Evolutionary conservation across 2,113 vertebrate genomes (phyloP), one percentile per base, ranked within the genome.

Genomic region (Xenus cinereus): DNA sequence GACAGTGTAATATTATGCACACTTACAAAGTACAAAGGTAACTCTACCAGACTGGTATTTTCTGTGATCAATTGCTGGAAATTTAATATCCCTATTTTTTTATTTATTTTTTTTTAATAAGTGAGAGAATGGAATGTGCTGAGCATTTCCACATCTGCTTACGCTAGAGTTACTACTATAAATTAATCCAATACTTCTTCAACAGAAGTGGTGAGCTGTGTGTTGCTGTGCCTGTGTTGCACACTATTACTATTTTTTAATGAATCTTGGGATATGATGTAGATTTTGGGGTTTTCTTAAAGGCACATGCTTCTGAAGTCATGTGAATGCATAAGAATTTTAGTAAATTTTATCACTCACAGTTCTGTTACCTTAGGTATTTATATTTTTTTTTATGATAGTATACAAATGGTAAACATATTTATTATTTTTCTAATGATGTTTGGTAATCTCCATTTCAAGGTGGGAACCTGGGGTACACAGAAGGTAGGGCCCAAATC

Each of bases 91-190:
- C 37, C 37, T 56, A 17, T 56, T 48, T 21, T 32, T 14, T 60
- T 18, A 41, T 41, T 41, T 41, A 41, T 84, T 53, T 77, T 51
- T 72, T 67, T 27, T 8, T 3, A 59, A 11, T 90, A 35, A 89
- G 28, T 43, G 27, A 77, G 28, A 73, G 27, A 84, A 79, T 77
- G 57, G 74, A 95, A 94, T 74, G 54, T 63, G n/a, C 27, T 95
- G 79, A 96, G 72, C 93, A 73, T 62, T 97, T 96, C 85, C 90
- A 95, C 77, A 93, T 75, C 48, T 59, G 26, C 54, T 87, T 82
- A 72, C 0, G 0, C 30, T 64, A 35, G 27, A 87, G 24, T 80
- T 71, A 67, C 45, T 85, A 56, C 16, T 79, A 73, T 76, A 77
- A 95, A 94, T 68, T 68, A 91, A 78, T 86, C 21, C 41, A 78